Percentiles rank a stretch among this genome's conserved stretches.
Evolutionary conservation across 2,113 vertebrate species (phyloP).

Genomic region (Lontra canadensis): DNA sequence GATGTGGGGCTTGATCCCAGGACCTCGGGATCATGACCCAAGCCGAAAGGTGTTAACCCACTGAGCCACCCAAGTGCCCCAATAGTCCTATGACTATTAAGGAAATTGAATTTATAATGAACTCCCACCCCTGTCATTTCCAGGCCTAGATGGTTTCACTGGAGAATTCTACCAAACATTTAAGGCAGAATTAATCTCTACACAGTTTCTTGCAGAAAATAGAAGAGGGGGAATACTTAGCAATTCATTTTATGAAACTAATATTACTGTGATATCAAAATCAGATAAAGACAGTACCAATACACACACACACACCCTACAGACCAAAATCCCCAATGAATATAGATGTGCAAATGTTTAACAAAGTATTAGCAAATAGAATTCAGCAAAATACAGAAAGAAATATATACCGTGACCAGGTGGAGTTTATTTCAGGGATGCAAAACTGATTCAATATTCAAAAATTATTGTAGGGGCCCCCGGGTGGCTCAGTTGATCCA

Average conservation of each 20-base stretch:
- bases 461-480: background rate
- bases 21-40: no score
- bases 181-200: background rate
- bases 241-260: slow-evolving; percentile 20
- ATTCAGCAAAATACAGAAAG: background rate
- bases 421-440: background rate
- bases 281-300: background rate
- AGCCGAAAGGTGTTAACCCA: no score
- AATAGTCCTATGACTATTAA: background rate
- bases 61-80: no score
- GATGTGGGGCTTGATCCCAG: no score
- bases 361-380: background rate
- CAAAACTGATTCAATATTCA: background rate
- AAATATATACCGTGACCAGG: background rate
- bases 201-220: slow-evolving; percentile 35
- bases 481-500: no score
- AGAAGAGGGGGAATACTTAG: background rate
- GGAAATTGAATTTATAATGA: slow-evolving; percentile 14
- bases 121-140: background rate
- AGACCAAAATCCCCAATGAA: background rate
- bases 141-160: background rate
- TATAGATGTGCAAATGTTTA: background rate
- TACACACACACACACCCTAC: background rate
- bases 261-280: background rate
- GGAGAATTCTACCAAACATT: slow-evolving; percentile 38